Evolutionary conservation across 1,140 invertebrate species (phyloP).

Genomic region (Drosophila pruinosa): DNA sequence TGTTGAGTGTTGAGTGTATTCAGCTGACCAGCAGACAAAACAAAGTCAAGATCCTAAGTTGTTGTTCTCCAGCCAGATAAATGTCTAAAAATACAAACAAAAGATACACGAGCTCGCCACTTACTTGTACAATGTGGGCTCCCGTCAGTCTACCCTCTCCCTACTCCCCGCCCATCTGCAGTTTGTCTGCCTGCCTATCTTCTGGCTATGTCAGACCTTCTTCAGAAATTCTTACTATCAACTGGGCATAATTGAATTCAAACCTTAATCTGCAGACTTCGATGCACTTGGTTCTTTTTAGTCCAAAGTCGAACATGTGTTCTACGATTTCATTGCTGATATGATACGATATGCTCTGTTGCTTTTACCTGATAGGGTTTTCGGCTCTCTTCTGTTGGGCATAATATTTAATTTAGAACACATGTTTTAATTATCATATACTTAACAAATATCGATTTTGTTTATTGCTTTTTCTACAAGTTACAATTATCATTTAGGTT

Average conservation of each 20-base stretch:
- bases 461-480: too few relatives aligned
- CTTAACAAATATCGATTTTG: too few relatives aligned
- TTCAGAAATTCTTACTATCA: conserved; percentile 20
- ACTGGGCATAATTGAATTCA: conserved; percentile 10
- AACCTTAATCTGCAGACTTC: conserved; percentile 4
- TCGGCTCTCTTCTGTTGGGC: too few relatives aligned
- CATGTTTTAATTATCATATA: too few relatives aligned
- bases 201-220: conserved; percentile 21
- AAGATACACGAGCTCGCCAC: conserved; percentile 28
- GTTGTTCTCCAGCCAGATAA: conserved; percentile 59
- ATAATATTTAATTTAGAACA: too few relatives aligned
- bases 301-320: conserved; percentile 3
- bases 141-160: background rate
- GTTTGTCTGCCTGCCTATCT: background rate
- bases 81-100: conserved; percentile 71
- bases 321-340: background rate
- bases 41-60: conserved; percentile 50
- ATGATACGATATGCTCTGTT: background rate
- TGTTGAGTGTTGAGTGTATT: background rate
- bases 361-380: background rate
- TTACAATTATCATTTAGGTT: too few relatives aligned
- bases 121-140: conserved; percentile 51
- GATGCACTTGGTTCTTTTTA: background rate
- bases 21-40: conserved; percentile 65
- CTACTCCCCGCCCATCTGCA: background rate